Evolutionary conservation across 2,113 vertebrate species (phyloP).

Genomic region (Paramormyrops kingsleyae): DNA sequence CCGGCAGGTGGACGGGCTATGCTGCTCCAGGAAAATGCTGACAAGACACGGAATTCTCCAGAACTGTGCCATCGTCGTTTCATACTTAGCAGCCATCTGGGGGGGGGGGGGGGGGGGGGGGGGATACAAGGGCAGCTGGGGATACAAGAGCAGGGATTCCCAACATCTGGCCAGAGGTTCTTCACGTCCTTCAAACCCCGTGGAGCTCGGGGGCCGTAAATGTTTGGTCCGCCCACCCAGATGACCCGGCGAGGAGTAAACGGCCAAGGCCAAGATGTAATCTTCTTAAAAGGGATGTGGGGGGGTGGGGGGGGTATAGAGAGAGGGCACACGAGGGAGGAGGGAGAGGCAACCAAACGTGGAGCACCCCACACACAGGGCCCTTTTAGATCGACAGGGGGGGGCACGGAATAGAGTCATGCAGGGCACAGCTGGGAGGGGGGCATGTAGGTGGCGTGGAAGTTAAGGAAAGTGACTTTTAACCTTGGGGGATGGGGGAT

Average conservation of each 20-base stretch:
- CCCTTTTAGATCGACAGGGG: not conserved
- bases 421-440: not conserved
- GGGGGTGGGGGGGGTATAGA: not conserved
- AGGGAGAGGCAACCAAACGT: not conserved
- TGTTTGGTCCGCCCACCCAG: not conserved
- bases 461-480: not conserved
- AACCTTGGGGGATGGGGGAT: not conserved
- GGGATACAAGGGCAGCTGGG: not conserved
- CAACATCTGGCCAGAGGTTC: not conserved
- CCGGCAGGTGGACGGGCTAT: not conserved
- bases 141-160: not conserved
- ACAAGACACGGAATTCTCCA: not conserved
- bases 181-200: not conserved
- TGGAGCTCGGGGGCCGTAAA: not conserved
- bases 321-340: not conserved
- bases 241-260: not conserved
- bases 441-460: not conserved
- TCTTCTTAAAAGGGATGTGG: not conserved
- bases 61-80: not conserved
- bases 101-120: too few relatives aligned
- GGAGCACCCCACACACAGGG: not conserved
- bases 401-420: not conserved
- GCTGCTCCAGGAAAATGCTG: not conserved
- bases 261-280: not conserved
- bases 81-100: not conserved